A percentile compares a stretch with the other conserved stretches of the same genome.
Conservation (phyloP, 2,797 vertebrate genomes). For the Coregonus sp. region DNA sequence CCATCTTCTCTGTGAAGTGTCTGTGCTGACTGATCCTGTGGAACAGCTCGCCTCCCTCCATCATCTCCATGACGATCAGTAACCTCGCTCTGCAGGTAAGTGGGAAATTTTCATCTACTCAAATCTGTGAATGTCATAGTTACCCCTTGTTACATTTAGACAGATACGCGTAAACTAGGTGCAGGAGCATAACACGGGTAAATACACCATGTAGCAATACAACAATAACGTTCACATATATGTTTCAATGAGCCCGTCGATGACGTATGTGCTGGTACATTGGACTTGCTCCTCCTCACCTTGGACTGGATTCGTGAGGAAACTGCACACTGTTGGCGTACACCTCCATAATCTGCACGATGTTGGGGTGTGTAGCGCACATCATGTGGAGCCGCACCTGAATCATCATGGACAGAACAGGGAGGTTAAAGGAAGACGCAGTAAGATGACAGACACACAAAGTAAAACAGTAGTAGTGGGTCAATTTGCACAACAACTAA, state of each 20-base stretch:
- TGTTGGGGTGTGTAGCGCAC: constrained; percentile 94
- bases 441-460: too few species aligned
- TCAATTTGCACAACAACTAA: too few species aligned
- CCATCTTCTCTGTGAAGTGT: constrained; percentile 99
- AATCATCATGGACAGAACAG: background rate
- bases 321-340: constrained; percentile 99
- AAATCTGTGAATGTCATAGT: too few species aligned
- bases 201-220: too few species aligned
- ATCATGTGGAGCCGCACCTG: constrained; percentile 98
- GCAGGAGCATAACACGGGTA: too few species aligned
- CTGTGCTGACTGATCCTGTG: constrained; percentile 99
- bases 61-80: constrained; percentile 99
- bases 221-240: too few species aligned
- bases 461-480: too few species aligned
- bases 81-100: constrained; percentile 86
- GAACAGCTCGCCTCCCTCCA: constrained; percentile 99
- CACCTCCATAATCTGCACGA: constrained; percentile 95
- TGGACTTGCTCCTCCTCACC: constrained; percentile 73
- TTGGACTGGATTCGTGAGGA: constrained; percentile 96
- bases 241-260: too few species aligned
- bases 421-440: too few species aligned
- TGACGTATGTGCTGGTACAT: background rate
- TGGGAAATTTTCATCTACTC: constrained; percentile 17
- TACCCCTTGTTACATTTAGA: too few species aligned
- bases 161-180: too few species aligned